These are phyloP conservation scores for Palaemon carinicauda DNA, from an alignment of 1,140 invertebrate genomes.

Conservation along the genomic window DNA sequence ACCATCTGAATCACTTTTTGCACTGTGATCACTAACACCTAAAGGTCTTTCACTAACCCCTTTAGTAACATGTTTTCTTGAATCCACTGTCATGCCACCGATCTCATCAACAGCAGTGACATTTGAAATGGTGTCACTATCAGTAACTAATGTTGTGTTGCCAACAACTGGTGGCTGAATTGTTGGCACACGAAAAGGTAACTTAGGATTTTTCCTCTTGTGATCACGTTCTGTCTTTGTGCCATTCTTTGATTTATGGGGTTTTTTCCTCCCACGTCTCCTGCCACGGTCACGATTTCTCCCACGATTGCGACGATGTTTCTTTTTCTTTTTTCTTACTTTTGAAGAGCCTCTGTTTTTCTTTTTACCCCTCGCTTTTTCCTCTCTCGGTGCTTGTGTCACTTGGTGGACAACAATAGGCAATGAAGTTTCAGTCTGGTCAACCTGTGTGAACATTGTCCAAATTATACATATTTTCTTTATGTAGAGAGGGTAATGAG, in stretches of 20 bases:
- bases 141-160: background rate
- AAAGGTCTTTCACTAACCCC: background rate
- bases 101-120: background rate
- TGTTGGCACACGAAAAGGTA: slow-evolving; percentile 30
- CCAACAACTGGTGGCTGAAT: background rate
- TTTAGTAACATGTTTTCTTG: background rate
- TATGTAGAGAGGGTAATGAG: too few relatives aligned
- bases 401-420: too few relatives aligned
- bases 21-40: background rate
- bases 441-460: too few relatives aligned
- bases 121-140: background rate
- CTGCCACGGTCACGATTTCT: background rate
- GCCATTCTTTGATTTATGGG: background rate
- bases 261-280: slow-evolving; percentile 9
- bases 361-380: background rate
- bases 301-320: background rate
- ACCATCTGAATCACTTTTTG: background rate
- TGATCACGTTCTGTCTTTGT: background rate
- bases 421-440: too few relatives aligned
- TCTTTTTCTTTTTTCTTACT: background rate
- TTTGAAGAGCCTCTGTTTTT: background rate
- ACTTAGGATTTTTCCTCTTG: slow-evolving; percentile 36
- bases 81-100: background rate
- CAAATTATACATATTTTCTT: too few relatives aligned
- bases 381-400: background rate